Evolutionary conservation across 1,140 invertebrate genomes (phyloP).

Genomic region (Cyclina sinensis): DNA sequence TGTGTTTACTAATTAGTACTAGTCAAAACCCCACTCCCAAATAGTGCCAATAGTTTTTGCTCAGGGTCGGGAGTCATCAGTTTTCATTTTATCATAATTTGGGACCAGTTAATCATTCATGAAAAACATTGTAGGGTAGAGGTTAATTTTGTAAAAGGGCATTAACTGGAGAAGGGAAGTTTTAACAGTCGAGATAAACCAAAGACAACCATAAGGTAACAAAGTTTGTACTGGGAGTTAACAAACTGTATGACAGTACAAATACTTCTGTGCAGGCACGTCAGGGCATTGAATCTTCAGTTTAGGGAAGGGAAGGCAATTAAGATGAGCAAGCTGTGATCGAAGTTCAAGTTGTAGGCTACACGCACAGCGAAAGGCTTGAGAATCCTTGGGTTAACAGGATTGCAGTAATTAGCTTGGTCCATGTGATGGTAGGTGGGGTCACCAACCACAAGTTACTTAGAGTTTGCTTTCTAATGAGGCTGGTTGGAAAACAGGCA

Average conservation of each 20-base stretch:
- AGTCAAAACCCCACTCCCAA: no score
- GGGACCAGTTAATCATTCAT: background rate
- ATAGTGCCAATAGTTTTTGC: background rate
- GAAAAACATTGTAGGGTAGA: no score
- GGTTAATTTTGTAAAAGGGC: background rate
- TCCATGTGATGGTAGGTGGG: no score
- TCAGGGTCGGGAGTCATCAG: background rate
- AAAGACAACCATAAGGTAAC: background rate
- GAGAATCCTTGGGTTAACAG: no score
- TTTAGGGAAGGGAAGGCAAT: no score
- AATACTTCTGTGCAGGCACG: background rate
- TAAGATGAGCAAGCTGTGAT: no score
- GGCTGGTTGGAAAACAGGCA: background rate
- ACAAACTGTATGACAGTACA: background rate
- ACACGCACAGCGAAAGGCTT: no score
- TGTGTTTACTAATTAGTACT: no score
- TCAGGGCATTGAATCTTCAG: no score
- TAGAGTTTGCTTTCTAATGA: background rate
- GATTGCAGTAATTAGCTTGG: no score
- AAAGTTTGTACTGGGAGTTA: background rate
- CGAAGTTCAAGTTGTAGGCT: no score
- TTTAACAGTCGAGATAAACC: background rate
- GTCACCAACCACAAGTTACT: no score
- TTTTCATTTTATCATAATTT: constrained; percentile 1
- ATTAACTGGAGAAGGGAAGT: background rate